phyloP scores from a whole-genome alignment of 1,140 invertebrate species.

The Geopemphigus sp. region DNA sequence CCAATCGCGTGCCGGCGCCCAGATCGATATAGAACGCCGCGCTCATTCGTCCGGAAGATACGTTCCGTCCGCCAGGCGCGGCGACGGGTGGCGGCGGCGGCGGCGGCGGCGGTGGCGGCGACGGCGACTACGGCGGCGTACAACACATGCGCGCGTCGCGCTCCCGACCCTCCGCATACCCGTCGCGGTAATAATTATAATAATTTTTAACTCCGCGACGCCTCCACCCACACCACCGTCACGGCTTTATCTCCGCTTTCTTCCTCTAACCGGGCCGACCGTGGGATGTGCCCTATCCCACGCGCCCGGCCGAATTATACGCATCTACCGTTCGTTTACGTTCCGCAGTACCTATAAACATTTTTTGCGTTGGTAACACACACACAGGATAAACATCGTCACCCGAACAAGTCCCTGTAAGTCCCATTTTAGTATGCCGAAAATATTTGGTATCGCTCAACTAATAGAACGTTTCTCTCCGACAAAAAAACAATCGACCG shows the following conservation, averaged over 20 bases:
- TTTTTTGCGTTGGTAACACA: too few species aligned
- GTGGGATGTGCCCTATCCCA: not conserved
- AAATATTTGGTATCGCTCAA: too few species aligned
- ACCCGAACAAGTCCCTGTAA: too few species aligned
- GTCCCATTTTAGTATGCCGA: not conserved
- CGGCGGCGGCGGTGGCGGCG: not conserved
- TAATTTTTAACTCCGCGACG: conserved; percentile 43
- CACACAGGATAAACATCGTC: too few species aligned
- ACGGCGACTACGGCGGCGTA: too few species aligned
- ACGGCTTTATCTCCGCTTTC: too few species aligned
- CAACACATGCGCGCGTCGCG: not conserved
- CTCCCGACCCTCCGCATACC: not conserved
- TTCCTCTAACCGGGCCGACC: too few species aligned
- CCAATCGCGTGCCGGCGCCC: conserved; percentile 46
- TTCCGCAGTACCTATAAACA: too few species aligned
- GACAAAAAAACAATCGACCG: too few species aligned
- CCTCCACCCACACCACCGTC: not conserved
- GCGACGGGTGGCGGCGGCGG: not conserved
- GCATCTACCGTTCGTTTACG: conserved; percentile 29
- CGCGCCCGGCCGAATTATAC: not conserved
- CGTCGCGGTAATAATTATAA: conserved; percentile 28
- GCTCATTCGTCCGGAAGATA: conserved; percentile 49
- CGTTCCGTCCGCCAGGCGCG: conserved; percentile 42
- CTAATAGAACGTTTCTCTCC: too few species aligned
- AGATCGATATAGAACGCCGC: conserved; percentile 48